Conservation (phyloP, 2,797 vertebrate genomes). For the Vespertilio murinus region DNA sequence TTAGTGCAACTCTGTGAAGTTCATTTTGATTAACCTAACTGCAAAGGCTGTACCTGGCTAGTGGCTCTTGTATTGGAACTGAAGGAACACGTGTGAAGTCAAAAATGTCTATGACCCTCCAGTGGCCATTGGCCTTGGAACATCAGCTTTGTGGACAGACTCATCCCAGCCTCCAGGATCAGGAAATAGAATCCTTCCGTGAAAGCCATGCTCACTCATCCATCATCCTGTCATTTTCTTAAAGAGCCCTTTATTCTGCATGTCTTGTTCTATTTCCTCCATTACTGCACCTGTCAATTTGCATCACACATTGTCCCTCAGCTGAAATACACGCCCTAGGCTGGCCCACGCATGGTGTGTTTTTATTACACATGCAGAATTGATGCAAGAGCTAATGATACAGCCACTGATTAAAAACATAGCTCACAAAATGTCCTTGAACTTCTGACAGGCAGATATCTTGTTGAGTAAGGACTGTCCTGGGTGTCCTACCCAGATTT, state of each 20-base stretch:
- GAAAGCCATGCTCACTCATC: constrained; percentile 49
- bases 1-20: accelerated
- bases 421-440: neutral
- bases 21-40: neutral
- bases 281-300: constrained; percentile 67
- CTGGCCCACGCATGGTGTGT: neutral
- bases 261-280: constrained; percentile 58
- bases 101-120: neutral
- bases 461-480: too few relatives aligned
- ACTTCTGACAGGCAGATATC: neutral
- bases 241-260: constrained; percentile 69
- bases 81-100: neutral
- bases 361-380: constrained; percentile 24
- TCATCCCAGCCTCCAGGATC: neutral
- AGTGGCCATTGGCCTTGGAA: neutral
- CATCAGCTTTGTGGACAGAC: constrained; percentile 2
- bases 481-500: accelerated
- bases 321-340: constrained; percentile 41
- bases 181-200: constrained; percentile 33
- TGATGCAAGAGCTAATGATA: neutral
- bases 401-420: neutral
- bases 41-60: accelerated
- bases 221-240: constrained; percentile 66
- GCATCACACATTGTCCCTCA: constrained; percentile 35
- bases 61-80: neutral